Conservation (phyloP, 2,797 vertebrate species). For the Melanotaenia trifasciata region DNA sequence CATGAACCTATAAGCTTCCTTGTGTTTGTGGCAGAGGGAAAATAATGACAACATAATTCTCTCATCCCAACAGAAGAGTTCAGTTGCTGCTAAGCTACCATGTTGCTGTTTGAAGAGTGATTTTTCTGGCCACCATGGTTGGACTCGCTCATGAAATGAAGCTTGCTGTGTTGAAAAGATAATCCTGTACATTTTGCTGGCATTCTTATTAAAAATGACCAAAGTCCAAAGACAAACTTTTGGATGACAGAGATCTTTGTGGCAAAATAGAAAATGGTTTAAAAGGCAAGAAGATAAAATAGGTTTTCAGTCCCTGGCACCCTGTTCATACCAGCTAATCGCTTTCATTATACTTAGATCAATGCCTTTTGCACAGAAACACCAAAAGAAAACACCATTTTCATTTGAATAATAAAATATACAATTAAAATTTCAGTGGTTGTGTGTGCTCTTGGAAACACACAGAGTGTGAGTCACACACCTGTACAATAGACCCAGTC, state of each 20-base stretch:
- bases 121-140: conserved; percentile 53
- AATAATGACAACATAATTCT: conserved; percentile 72
- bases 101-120: conserved; percentile 67
- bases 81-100: conserved; percentile 66
- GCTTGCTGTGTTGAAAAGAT: conserved; percentile 58
- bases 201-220: conserved; percentile 58
- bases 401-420: conserved; percentile 30
- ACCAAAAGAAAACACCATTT: conserved; percentile 42
- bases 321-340: conserved; percentile 38
- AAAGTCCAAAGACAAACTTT: conserved; percentile 39
- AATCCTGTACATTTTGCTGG: conserved; percentile 61
- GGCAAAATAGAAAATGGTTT: conserved; percentile 37
- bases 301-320: conserved; percentile 41
- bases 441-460: conserved; percentile 25
- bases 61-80: conserved; percentile 61
- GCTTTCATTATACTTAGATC: conserved; percentile 55
- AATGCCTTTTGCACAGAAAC: conserved; percentile 36
- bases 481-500: conserved; percentile 18
- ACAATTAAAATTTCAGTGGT: conserved; percentile 44
- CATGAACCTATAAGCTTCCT: conserved; percentile 79
- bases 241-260: conserved; percentile 34
- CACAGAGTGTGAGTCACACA: conserved; percentile 44
- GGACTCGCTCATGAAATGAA: conserved; percentile 62
- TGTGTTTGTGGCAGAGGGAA: conserved; percentile 54
- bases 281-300: conserved; percentile 42